Evolutionary conservation across 1,140 invertebrate genomes (phyloP), one percentile per base, ranked within the genome.

Genomic region (Scylla paramamosain): DNA sequence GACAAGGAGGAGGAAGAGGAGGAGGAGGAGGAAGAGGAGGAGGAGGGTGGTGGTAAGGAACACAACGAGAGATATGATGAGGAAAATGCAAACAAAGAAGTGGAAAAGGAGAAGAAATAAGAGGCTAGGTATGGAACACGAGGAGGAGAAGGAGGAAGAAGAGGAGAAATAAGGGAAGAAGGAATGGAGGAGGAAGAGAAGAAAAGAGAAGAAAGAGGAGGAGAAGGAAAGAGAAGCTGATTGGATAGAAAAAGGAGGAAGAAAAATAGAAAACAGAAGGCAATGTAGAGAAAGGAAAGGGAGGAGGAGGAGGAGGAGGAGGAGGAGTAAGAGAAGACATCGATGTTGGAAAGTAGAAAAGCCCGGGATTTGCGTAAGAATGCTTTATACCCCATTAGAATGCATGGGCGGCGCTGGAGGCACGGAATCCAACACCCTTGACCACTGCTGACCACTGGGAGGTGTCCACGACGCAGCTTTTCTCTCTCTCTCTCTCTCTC

Each of bases 321-420:
- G 20, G 6, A 77, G 67, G 25, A 77, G n/a, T 6, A 77, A n/a
- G 20, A 25, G n/a, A 8, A 7, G 25, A n/a, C 67, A 20, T 59
- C 52, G 52, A 12, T 20, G 16, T 59, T 59, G 52, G 67, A 77
- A 77, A 77, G 67, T 77, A 77, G 67, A 77, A 77, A 77, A 77
- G 67, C 67, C 67, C 2, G 20, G 67, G 67, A 77, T 77, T 77
- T 77, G 67, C 67, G 67, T 77, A 77, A 77, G 67, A 77, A 77
- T 77, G 67, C 67, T 77, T 77, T 77, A 77, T 77, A 77, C n/a
- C 7, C 67, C n/a, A 77, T 77, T 77, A 77, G 67, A 77, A 77
- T 77, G 67, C 67, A 77, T 77, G 67, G 67, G 20, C 67, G 67
- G 67, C 25, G 67, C 1, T 77, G 67, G 67, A n/a, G 67, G 67